Evolutionary conservation across 2,888 invertebrate genomes (phyloP).

Genomic region (Microctonus aethiopoides): DNA sequence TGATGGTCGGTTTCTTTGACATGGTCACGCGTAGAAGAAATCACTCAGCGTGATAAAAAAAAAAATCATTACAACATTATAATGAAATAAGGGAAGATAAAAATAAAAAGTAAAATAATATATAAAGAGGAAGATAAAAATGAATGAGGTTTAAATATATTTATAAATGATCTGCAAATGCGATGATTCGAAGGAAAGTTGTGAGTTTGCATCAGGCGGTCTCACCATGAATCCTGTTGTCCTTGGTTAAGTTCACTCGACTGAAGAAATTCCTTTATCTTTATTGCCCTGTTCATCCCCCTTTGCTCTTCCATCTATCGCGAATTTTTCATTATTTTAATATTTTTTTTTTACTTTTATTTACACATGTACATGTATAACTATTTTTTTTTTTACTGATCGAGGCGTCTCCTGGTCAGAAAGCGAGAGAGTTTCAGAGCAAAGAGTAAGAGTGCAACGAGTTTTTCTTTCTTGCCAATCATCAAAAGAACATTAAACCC

Average conservation of each 20-base stretch:
- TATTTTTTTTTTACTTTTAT: neutral
- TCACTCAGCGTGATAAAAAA: neutral
- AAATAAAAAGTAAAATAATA: too few species aligned
- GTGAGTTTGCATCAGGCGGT: neutral
- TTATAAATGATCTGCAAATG: too few species aligned
- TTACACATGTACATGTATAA: neutral
- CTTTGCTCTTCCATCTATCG: neutral
- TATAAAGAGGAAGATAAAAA: too few species aligned
- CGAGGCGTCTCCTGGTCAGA: neutral
- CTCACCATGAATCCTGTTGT: constrained; percentile 22
- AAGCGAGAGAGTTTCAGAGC: neutral
- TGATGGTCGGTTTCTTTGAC: neutral
- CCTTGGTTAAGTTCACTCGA: constrained; percentile 17
- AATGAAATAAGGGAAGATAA: neutral
- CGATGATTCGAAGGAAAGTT: neutral
- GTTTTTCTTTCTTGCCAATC: constrained; percentile 8
- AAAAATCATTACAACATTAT: neutral
- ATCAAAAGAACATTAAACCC: neutral
- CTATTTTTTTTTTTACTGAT: neutral
- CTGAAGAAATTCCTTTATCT: constrained; percentile 18
- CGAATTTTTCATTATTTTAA: neutral
- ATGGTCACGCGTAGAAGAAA: neutral
- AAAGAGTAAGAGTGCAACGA: neutral
- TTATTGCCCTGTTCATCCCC: constrained; percentile 6
- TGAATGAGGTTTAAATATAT: too few species aligned